Base-by-base conservation (phyloP, 2,888 invertebrate species). In the Aleiodes testaceus region DNA sequence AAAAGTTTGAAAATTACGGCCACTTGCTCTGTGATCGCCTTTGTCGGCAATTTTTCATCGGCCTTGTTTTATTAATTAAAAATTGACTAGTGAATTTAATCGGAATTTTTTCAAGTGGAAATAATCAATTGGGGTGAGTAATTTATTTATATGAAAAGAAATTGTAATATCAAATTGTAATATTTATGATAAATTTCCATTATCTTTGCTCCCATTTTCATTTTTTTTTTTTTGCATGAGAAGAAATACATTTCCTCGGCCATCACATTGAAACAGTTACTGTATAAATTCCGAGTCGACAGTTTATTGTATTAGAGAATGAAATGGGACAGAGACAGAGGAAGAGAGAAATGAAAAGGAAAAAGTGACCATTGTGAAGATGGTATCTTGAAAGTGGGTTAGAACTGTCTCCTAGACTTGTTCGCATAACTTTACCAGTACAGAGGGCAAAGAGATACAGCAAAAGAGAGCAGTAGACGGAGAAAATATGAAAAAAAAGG, bases 291-390 rank as follows among this genome's bases (percentile, higher is more conserved):
- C 55, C 11, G 36, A 36, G 59, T 59, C 45, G 18, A 45, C 45
- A 45, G 47, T 44, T 26, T 26, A 30, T 55, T 55, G 42, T 45
- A 67, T 59, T 59, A 59, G 36, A 59, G 59, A 50, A n/a, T 42
- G n/a, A 20, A 12, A 9, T 7, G 14, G 14, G 30, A 55, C 45
- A 16, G 14, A 30, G 30, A 55, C 45, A 22, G 44, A 67, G 53
- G 7, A 20, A 45, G 45, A 52, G n/a, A 44, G 53, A 16, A 16
- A 66, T 14, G 22, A 26, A 59, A 42, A 16, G 16, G 5, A 63
- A 63, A 63, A 67, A 55, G 55, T 67, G 53, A 67, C 67, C 55
- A 45, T 55, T 67, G 55, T 67, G 12, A 47, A 67, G 67, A 67
- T 44, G 45, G 22, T 67, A 53, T 67, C 55, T 26, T 26, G 20